Evolutionary conservation across 2,888 invertebrate genomes (phyloP).

Genomic region (Coleophora deauratella): DNA sequence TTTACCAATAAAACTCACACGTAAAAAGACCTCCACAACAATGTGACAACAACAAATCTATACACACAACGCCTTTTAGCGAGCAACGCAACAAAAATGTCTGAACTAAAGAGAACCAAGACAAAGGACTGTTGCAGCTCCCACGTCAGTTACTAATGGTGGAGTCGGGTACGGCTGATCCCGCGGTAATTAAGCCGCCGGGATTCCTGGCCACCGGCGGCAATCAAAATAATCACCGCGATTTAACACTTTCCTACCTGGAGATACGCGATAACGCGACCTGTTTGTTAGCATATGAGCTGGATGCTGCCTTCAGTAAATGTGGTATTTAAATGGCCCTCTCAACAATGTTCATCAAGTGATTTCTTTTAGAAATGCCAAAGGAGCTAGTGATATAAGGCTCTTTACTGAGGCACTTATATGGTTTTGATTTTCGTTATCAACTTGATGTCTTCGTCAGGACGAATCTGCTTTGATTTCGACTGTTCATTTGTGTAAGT

Average conservation of each 20-base stretch:
- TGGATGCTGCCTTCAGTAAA: no score
- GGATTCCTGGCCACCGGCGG: conserved; percentile 51
- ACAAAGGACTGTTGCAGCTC: conserved; percentile 43
- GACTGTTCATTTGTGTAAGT: no score
- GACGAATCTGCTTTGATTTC: no score
- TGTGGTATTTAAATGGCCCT: no score
- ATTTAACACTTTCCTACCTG: conserved; percentile 62
- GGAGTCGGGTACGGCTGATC: conserved; percentile 31
- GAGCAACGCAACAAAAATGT: conserved; percentile 18
- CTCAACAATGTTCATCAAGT: no score
- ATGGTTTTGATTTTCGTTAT: no score
- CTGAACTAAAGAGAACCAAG: conserved; percentile 23
- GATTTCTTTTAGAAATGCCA: no score
- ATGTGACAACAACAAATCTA: conserved; percentile 29
- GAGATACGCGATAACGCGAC: conserved; percentile 45
- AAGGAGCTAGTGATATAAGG: no score
- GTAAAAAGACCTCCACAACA: background rate
- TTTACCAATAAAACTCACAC: no score
- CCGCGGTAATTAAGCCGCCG: conserved; percentile 52
- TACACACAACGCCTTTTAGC: conserved; percentile 37
- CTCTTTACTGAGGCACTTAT: no score
- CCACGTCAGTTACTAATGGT: conserved; percentile 58
- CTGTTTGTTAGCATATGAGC: background rate
- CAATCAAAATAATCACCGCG: conserved; percentile 55
- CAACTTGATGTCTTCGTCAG: no score